Evolutionary conservation across 1,140 invertebrate species (phyloP), one percentile per base, ranked within the genome.

Genomic region (Bacillus rossius): DNA sequence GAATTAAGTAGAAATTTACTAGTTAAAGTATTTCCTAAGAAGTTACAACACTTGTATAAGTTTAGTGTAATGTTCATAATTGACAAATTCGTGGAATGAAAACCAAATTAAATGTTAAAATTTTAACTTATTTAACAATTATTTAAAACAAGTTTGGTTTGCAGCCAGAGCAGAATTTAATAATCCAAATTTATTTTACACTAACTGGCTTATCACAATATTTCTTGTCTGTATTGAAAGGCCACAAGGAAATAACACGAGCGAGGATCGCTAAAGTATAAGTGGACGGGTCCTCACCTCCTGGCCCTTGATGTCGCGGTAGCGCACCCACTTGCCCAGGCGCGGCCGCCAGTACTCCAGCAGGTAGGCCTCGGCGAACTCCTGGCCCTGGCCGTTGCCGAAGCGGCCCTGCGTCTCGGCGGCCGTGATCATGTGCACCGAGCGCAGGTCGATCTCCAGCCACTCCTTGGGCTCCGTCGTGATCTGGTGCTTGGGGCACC

Each of bases 401-500:
- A 92, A 93, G 43, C 91, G 81, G 40, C 91, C 91, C 72, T 93
- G 91, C 16, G 87, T 91, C 69, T 88, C 89, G 10, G 89, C 84
- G n/a, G 81, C 83, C 16, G 87, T 89, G 66, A 93, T 86, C 68
- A 91, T 81, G 69, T 86, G 84, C 29, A 89, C 80, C 43, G 76
- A 73, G 59, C 82, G 79, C 56, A 94, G 76, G 73, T 92, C 84
- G 57, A 93, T 84, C 69, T 85, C 85, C 34, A 94, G 71, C 85
- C 88, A 93, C 74, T 94, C 90, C 38, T 80, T 78, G 0, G 83
- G 79, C 67, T 87, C 83, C 38, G 81, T 79, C 40, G 83, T 86
- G 57, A 91, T 84, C 66, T 85, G 83, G 54, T 81, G 77, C 66
- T 83, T 82, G 8, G 91, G 91, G 75, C 91, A 94, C 91, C 91